Evolutionary conservation across 2,888 invertebrate genomes (phyloP).

Genomic region (Amorpha juglandis): DNA sequence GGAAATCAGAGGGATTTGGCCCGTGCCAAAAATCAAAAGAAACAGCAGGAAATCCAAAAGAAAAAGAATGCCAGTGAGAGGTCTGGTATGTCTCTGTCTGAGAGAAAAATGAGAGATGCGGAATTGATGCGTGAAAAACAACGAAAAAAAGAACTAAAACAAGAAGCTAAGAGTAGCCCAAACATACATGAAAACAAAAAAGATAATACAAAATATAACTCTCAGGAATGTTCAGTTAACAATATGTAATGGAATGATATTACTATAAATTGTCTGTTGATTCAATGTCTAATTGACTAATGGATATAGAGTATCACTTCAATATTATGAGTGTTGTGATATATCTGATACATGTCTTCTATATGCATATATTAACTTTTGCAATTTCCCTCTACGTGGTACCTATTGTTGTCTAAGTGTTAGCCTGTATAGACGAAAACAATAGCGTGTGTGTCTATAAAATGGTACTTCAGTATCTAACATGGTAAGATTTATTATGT

Average conservation of each 20-base stretch:
- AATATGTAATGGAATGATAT: too few species aligned
- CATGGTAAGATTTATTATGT: too few species aligned
- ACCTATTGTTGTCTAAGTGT: too few species aligned
- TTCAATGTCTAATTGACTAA: too few species aligned
- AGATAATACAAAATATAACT: not conserved
- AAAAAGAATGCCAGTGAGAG: constrained; percentile 87
- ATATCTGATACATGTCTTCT: too few species aligned
- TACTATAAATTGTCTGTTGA: too few species aligned
- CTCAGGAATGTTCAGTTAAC: not conserved
- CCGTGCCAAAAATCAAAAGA: constrained; percentile 94
- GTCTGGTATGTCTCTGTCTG: constrained; percentile 92
- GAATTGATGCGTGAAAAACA: constrained; percentile 95
- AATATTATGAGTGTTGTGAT: too few species aligned
- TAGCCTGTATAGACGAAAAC: too few species aligned
- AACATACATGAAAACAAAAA: constrained; percentile 38
- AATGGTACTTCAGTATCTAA: too few species aligned
- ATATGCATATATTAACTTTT: too few species aligned
- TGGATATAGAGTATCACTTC: too few species aligned
- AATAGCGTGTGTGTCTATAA: too few species aligned
- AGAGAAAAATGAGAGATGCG: constrained; percentile 94
- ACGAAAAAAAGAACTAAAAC: constrained; percentile 87
- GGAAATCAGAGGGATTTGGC: constrained; percentile 98
- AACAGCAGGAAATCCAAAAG: constrained; percentile 86
- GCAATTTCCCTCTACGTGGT: not conserved
- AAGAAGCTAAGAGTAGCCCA: constrained; percentile 48